Base-by-base conservation (phyloP, 2,888 invertebrate genomes). In the Notodonta ziczac region DNA sequence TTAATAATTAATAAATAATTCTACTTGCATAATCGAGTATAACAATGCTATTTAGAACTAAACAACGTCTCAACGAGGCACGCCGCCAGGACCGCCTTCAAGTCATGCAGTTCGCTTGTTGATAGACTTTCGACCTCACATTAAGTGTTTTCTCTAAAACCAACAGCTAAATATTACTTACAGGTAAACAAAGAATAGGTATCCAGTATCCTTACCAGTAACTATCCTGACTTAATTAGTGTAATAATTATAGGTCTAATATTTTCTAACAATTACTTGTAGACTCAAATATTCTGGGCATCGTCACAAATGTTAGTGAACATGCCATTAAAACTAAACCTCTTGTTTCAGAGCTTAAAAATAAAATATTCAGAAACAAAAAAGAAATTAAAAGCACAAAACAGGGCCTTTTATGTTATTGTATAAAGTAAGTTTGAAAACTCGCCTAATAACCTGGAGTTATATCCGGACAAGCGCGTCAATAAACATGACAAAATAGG, bases 401-500 rank as follows among this genome's bases (percentile, higher is more conserved):
- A 54, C 53, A 54, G 13, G 51, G 14, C 16, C 59, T 62, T 71
- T 80, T 74, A 72, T 70, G 66, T 74, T 77, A 80, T 78, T 78
- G 68, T 81, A 78, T 78, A 76, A 81, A 70, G 65, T 63, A 71
- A 77, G 73, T 80, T 80, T 70, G 67, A 77, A 42, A 79, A 78
- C 73, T 79, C 72, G 65, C 73, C 74, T 82, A 80, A 82, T 83
- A 82, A 79, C 76, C 72, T 73, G 66, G 69, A 79, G 77, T 74
- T 82, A 74, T 81, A 78, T 74, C 78, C 77, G 77, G 84, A 81
- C 85, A 85, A 81, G 81, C 81, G 78, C 85, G 85, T 89, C 89
- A 90, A 88, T 90, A 90, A 90, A 91, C 89, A 90, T 89, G 85
- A 90, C 88, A 88, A 91, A 91, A 92, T 90, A 87, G 91, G 87